phyloP scores from a whole-genome alignment of 2,797 vertebrate species.

The Bradypodion pumilum region DNA sequence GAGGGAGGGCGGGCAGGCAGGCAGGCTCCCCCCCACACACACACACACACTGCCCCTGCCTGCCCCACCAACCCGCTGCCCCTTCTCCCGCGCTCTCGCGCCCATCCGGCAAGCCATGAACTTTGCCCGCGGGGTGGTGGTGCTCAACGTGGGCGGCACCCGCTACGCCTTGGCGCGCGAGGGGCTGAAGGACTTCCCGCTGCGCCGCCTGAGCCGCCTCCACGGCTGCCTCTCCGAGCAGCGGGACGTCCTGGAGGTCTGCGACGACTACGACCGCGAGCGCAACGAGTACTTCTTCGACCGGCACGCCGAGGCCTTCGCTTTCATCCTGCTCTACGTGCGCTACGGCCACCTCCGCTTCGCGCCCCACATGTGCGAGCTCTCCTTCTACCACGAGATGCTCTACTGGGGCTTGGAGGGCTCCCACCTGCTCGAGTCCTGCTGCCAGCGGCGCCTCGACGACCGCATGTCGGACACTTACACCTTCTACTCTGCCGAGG shows the following conservation, averaged over 20 bases:
- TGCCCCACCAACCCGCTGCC: not conserved
- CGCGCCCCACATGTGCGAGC: slow-evolving; percentile 95
- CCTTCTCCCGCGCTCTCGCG: slow-evolving; percentile 3
- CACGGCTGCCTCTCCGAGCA: slow-evolving; percentile 94
- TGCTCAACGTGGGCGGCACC: slow-evolving; percentile 96
- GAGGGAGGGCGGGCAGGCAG: no score
- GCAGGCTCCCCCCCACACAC: no score
- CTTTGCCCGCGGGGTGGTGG: slow-evolving; percentile 74
- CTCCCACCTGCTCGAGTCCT: slow-evolving; percentile 92
- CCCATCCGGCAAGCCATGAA: slow-evolving; percentile 63
- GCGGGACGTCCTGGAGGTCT: slow-evolving; percentile 96
- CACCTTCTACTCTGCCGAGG: slow-evolving; percentile 85
- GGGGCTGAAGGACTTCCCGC: slow-evolving; percentile 95
- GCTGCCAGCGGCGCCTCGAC: slow-evolving; percentile 96
- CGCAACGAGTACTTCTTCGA: slow-evolving; percentile 98
- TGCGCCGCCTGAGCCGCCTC: slow-evolving; percentile 92
- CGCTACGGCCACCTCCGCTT: slow-evolving; percentile 96
- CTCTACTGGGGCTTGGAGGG: slow-evolving; percentile 98
- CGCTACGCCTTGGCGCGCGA: slow-evolving; percentile 94
- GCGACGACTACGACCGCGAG: slow-evolving; percentile 97
- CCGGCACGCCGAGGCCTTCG: slow-evolving; percentile 95
- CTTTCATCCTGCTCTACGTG: slow-evolving; percentile 97
- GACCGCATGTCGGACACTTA: slow-evolving; percentile 95
- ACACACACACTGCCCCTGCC: no score
- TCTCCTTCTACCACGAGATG: slow-evolving; percentile 98